Conservation (phyloP, 2,797 vertebrate genomes). For the Erpetoichthys calabaricus region DNA sequence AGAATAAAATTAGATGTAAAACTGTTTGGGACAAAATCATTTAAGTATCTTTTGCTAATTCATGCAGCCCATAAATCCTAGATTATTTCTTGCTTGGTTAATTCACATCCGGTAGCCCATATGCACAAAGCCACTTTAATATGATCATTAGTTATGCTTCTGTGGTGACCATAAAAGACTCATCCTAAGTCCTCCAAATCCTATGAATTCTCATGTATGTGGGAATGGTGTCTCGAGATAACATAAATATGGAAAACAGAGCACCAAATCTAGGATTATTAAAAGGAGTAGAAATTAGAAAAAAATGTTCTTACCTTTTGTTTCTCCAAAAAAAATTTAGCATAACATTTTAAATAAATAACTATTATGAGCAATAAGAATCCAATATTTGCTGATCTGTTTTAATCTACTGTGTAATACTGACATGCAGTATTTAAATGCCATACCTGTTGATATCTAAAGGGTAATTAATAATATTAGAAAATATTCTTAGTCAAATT, state of each 20-base stretch:
- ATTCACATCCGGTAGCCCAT: constrained; percentile 44
- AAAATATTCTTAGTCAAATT: too few species aligned
- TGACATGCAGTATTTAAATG: too few species aligned
- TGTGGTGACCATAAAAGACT: constrained; percentile 52
- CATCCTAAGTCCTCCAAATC: constrained; percentile 43
- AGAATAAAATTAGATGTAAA: background rate
- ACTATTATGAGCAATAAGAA: too few species aligned
- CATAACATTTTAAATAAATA: too few species aligned
- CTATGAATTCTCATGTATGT: constrained; percentile 31
- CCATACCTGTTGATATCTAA: too few species aligned
- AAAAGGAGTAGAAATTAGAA: too few species aligned
- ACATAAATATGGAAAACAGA: constrained; percentile 31
- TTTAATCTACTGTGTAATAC: too few species aligned
- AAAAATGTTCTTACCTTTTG: too few species aligned
- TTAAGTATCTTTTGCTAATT: constrained; percentile 41
- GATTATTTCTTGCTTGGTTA: constrained; percentile 60
- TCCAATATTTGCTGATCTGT: too few species aligned
- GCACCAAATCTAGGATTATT: too few species aligned
- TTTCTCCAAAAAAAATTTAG: too few species aligned
- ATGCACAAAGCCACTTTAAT: constrained; percentile 53
- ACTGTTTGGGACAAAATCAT: constrained; percentile 26
- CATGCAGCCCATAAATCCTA: constrained; percentile 49
- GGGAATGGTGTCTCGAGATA: constrained; percentile 57
- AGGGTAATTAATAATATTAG: too few species aligned
- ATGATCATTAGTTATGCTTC: constrained; percentile 65